Base-by-base conservation (phyloP, 1,140 invertebrate genomes). In the Macrobrachium nipponense region DNA sequence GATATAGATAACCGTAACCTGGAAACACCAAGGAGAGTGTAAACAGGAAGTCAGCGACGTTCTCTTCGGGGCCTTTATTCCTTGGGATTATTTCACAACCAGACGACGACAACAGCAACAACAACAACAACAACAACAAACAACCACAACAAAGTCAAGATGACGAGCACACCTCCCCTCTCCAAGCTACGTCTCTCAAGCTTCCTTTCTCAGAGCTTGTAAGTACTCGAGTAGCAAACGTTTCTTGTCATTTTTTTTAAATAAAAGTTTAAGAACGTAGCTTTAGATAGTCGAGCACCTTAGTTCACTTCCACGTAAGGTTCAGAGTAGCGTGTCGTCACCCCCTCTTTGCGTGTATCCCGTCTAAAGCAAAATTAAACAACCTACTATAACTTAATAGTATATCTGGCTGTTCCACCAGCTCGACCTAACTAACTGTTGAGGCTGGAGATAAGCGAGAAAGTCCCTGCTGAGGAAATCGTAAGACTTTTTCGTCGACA, bases 131-230 rank as follows among this genome's bases (percentile, higher is more conserved):
- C 27, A 36, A 36, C 27, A 36, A 36, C 27, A 36, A 36, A 36
- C 18, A 14, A 36, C 27, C 59, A n/a, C 44, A 51, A 62, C n/a
- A 15, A 23, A 23, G 68, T 23, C 68, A 70, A 70, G 58, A 79
- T 79, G 77, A 79, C 77, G 18, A 79, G 77, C 58, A 79, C 77
- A 20, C 77, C 77, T 6, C 77, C 77, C 0, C 77, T 79, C n/a
- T 60, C 51, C 59, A 79, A 79, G 20, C 77, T 79, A 8, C 77
- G 77, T 2, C 77, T 79, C 51, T 79, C 77, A 17, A 61, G 58
- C 59, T 79, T 79, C 27, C 77, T 79, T 36, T 79, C 77, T 51
- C 77, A 79, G 61, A 79, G 77, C 77, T 79, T 79, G 77, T 79
- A 60, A 79, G 77, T 79, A 79, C 27, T n/a, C 18, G 36, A 61